Conservation (phyloP, 2,113 vertebrate genomes). For the Galbula dea region DNA sequence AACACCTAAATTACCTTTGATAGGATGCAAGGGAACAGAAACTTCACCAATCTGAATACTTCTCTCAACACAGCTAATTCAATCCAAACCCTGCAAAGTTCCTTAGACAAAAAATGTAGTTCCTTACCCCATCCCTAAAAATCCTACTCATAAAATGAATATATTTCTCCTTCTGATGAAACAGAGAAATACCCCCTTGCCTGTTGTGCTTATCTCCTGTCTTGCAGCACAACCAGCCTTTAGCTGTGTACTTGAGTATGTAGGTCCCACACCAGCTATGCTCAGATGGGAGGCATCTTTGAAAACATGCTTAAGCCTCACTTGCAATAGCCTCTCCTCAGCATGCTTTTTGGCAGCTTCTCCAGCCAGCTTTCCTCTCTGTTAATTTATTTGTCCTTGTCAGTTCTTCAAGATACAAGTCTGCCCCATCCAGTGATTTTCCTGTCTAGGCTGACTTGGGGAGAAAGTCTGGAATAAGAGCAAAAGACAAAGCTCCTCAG, state of each 20-base stretch:
- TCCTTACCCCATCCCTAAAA: neutral
- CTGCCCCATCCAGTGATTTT: neutral
- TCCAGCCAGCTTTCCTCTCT: neutral
- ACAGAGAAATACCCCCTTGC: neutral
- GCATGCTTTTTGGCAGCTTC: neutral
- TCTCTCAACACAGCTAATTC: neutral
- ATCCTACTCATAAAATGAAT: neutral
- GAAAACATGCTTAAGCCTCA: neutral
- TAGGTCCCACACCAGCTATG: neutral
- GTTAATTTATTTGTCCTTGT: neutral
- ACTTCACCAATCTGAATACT: neutral
- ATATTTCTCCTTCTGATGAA: neutral
- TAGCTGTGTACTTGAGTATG: neutral
- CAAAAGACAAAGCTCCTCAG: neutral
- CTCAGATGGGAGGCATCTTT: neutral
- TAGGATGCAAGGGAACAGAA: neutral
- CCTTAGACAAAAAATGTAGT: neutral
- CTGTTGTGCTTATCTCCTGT: neutral
- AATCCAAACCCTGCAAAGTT: neutral
- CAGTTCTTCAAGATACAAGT: neutral
- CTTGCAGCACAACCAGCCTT: neutral
- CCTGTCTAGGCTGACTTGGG: neutral
- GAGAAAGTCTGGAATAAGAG: neutral
- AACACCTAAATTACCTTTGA: neutral
- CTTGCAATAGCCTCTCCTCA: neutral